Base-by-base conservation (phyloP, 2,113 vertebrate genomes). In the Channa maculata region DNA sequence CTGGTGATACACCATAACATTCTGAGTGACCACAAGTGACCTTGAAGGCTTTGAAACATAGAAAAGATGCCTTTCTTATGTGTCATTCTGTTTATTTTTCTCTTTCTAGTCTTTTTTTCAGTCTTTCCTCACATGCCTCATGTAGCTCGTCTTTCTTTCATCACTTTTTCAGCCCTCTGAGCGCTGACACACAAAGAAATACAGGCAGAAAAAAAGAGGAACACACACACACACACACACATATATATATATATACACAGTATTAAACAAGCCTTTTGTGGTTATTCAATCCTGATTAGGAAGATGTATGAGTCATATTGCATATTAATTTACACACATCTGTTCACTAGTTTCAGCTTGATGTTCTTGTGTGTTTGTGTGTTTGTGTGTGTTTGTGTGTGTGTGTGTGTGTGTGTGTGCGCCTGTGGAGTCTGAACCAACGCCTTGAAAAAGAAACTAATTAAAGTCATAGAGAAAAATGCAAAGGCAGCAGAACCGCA, bases 381-480 rank as follows among this genome's bases (percentile, higher is more conserved):
- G 65, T 55, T 60, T 54, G 50, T 75, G 71, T 71, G 82, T 38
- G 70, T 55, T 68, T 72, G 41, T 15, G 39, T 65, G 65, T 55
- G 63, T 54, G 50, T 75, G 71, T 71, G 82, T 38, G 70, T 55
- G 80, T 44, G 70, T 0, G 34, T 8, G 63, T 51, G 71, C 43
- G 78, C 64, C 75, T 77, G 82, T 78, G 70, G 84, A 78, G 60
- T 73, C 60, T 45, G 59, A 74, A 88, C 83, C 73, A 79, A 85
- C 64, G 81, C 81, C 82, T 89, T 87, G 62, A 89, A 89, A 92
- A 80, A 90, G 74, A 79, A 87, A 86, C 78, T 90, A 90, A 92
- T 92, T 93, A 89, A 93, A 92, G 85, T 88, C 70, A 86, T 37
- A 45, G 74, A 88, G 85, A 78, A 84, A 91, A 91, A 84, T 79